A percentile compares a stretch with the other conserved stretches of the same genome.
Conservation (phyloP, 2,888 invertebrate species). For the Epinotia bilunana region DNA sequence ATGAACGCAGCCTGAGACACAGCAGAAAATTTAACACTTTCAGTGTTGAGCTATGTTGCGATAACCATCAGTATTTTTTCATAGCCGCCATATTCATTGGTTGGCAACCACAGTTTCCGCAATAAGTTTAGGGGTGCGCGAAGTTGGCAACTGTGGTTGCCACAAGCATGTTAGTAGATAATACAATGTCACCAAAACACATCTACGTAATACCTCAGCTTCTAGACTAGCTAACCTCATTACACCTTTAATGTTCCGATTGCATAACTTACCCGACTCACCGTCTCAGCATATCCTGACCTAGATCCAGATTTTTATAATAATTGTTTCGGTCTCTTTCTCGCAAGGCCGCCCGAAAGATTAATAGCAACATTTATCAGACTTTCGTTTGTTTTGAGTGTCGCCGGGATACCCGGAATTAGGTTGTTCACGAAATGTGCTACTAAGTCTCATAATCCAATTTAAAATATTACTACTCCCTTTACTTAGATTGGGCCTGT, state of each 20-base stretch:
- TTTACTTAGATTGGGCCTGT: conserved; percentile 44
- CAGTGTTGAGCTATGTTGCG: too few species aligned
- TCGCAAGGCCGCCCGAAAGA: conserved; percentile 64
- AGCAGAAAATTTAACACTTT: too few species aligned
- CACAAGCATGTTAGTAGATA: neutral
- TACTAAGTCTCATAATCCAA: conserved; percentile 71
- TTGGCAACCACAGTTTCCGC: too few species aligned
- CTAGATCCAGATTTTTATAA: conserved; percentile 65
- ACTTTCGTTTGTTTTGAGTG: conserved; percentile 80
- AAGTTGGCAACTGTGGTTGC: too few species aligned
- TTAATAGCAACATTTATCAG: conserved; percentile 78
- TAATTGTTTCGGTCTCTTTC: conserved; percentile 58
- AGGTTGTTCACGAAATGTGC: conserved; percentile 73
- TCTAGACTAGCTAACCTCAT: neutral
- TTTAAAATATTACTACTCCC: conserved; percentile 66
- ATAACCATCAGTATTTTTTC: too few species aligned
- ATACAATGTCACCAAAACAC: neutral
- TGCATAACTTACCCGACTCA: conserved; percentile 39
- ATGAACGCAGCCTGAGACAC: too few species aligned
- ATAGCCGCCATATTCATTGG: too few species aligned
- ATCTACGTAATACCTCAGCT: neutral
- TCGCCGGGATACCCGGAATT: conserved; percentile 75
- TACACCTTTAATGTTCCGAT: conserved; percentile 22
- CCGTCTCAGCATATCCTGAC: conserved; percentile 57
- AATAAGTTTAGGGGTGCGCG: too few species aligned